Conservation (phyloP, 2,888 invertebrate genomes). For the Sarcophaga rosellei region DNA sequence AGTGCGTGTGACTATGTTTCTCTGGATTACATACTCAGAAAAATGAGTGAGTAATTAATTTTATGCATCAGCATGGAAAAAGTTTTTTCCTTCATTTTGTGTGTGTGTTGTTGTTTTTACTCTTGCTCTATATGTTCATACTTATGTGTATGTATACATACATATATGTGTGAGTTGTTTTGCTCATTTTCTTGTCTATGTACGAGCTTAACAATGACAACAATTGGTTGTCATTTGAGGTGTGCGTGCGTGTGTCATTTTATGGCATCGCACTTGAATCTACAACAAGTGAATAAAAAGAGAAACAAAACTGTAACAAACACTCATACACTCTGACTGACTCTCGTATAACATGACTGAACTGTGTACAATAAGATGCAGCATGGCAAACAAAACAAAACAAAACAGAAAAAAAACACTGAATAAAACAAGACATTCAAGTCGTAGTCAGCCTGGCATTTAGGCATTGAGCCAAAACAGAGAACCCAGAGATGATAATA, state of each 20-base stretch:
- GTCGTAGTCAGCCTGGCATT: slow-evolving; percentile 7
- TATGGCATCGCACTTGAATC: slow-evolving; percentile 61
- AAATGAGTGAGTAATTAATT: slow-evolving; percentile 66
- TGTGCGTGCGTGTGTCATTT: slow-evolving; percentile 42
- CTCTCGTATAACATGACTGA: slow-evolving; percentile 16
- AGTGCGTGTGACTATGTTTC: not conserved
- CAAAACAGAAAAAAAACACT: not conserved
- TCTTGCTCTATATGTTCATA: not conserved
- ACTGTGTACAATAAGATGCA: not conserved
- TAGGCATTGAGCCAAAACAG: slow-evolving; percentile 23
- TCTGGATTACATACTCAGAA: slow-evolving; percentile 58
- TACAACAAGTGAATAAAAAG: slow-evolving; percentile 43
- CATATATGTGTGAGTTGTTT: slow-evolving; percentile 13
- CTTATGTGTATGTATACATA: no score
- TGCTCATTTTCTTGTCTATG: slow-evolving; percentile 61
- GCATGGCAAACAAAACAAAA: slow-evolving; percentile 22
- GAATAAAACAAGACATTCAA: slow-evolving; percentile 19
- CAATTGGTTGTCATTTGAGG: slow-evolving; percentile 57
- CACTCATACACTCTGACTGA: not conserved
- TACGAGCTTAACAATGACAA: slow-evolving; percentile 43
- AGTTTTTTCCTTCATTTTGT: slow-evolving; percentile 31
- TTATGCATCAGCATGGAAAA: slow-evolving; percentile 65
- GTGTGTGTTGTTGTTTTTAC: not conserved
- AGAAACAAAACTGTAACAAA: slow-evolving; percentile 8
- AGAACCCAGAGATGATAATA: slow-evolving; percentile 2